Evolutionary conservation across 2,888 invertebrate species (phyloP).

Genomic region (Brenthis hecate): DNA sequence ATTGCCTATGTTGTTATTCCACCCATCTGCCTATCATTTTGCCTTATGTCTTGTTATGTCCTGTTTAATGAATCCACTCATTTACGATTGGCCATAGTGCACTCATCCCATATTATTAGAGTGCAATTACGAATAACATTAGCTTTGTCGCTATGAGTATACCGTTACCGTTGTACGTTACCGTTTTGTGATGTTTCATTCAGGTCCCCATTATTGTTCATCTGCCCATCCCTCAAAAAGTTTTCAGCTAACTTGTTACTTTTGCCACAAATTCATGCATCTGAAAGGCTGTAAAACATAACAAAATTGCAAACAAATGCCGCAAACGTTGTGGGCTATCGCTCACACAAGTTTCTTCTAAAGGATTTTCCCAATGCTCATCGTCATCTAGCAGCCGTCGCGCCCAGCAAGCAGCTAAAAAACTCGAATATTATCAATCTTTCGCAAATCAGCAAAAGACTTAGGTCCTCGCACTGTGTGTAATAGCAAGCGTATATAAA

Average conservation of each 20-base stretch:
- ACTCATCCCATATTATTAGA: constrained; percentile 45
- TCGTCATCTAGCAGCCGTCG: constrained; percentile 13
- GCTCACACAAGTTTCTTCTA: constrained; percentile 17
- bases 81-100: constrained; percentile 41
- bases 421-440: not conserved
- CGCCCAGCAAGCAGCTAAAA: not conserved
- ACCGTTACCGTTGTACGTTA: not conserved
- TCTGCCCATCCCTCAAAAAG: not conserved
- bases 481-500: constrained; percentile 36
- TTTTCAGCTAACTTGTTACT: not conserved
- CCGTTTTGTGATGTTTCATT: constrained; percentile 16
- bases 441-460: not conserved
- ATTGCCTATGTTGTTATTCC: constrained; percentile 25
- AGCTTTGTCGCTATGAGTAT: constrained; percentile 43
- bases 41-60: constrained; percentile 25
- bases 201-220: not conserved
- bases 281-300: not conserved
- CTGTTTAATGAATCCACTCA: constrained; percentile 41
- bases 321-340: constrained; percentile 12
- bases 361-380: constrained; percentile 21
- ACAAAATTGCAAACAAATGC: not conserved
- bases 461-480: not conserved
- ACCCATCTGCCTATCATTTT: constrained; percentile 33
- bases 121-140: constrained; percentile 45
- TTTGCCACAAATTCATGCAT: not conserved